A percentile compares a stretch with the other conserved stretches of the same genome.
Evolutionary conservation across 2,797 vertebrate genomes (phyloP).

Genomic region (Antennarius maculatus): DNA sequence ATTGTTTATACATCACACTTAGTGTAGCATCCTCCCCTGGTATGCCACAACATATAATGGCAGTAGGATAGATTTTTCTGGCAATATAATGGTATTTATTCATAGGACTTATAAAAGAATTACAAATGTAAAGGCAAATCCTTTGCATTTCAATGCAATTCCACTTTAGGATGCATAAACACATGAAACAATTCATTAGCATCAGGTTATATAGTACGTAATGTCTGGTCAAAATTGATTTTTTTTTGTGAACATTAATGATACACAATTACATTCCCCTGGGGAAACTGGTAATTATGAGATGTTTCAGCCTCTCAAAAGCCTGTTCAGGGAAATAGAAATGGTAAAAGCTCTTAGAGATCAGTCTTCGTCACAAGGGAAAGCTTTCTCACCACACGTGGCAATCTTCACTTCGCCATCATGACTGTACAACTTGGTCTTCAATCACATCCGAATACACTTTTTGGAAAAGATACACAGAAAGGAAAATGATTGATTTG

Average conservation of each 20-base stretch:
- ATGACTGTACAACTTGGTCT: constrained; percentile 17
- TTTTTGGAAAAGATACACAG: constrained; percentile 27
- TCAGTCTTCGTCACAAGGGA: constrained; percentile 45
- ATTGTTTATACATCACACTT: constrained; percentile 39
- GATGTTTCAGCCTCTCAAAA: constrained; percentile 53
- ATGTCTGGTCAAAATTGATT: constrained; percentile 21
- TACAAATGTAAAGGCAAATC: constrained; percentile 6
- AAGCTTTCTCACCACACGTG: constrained; percentile 48
- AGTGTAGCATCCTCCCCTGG: constrained; percentile 13
- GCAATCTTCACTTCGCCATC: constrained; percentile 11
- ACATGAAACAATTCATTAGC: constrained; percentile 36
- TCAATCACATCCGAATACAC: constrained; percentile 35
- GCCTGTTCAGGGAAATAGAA: constrained; percentile 64
- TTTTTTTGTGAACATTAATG: constrained; percentile 57
- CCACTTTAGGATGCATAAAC: background rate
- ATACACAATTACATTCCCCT: constrained; percentile 41
- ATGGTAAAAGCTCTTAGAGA: constrained; percentile 71
- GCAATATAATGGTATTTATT: constrained; percentile 2
- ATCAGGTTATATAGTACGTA: constrained; percentile 9
- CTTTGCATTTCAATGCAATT: background rate
- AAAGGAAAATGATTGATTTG: constrained; percentile 9
- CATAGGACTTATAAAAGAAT: background rate
- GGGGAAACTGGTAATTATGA: constrained; percentile 66
- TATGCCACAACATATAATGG: constrained; percentile 3
- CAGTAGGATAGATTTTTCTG: background rate